Conservation (phyloP, 2,888 invertebrate species). For the Lepidochrysops patricia region DNA sequence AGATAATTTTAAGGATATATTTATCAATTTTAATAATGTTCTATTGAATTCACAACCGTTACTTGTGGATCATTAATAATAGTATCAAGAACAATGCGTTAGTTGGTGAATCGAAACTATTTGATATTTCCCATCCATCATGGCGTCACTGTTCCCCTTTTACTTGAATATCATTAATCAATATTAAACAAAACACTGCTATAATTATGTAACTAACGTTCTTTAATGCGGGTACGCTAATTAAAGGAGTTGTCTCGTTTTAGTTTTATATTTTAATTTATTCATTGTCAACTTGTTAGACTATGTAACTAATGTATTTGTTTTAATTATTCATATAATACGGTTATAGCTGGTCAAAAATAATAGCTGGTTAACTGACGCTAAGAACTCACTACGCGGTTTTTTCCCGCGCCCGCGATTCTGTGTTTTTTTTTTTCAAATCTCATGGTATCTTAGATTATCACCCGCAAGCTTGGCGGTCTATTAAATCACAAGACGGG, state of each 20-base stretch:
- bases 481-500: too few relatives aligned
- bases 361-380: too few relatives aligned
- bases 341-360: too few relatives aligned
- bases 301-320: neutral
- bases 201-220: conserved; percentile 35
- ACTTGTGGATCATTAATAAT: conserved; percentile 15
- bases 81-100: conserved; percentile 63
- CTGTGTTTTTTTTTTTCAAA: too few relatives aligned
- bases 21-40: conserved; percentile 1
- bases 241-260: conserved; percentile 7
- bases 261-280: neutral
- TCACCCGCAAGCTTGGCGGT: too few relatives aligned
- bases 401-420: too few relatives aligned
- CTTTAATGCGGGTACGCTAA: conserved; percentile 3
- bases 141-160: conserved; percentile 49
- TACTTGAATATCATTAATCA: conserved; percentile 69
- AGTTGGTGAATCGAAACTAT: conserved; percentile 69
- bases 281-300: neutral
- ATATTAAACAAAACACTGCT: conserved; percentile 64
- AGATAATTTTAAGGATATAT: neutral
- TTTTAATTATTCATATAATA: too few relatives aligned
- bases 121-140: conserved; percentile 69
- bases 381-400: too few relatives aligned
- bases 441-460: too few relatives aligned
- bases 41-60: neutral